These are phyloP conservation scores for Ashinkailepas kermadecensis DNA, from an alignment of 2,888 invertebrate genomes.

Conservation along the genomic window DNA sequence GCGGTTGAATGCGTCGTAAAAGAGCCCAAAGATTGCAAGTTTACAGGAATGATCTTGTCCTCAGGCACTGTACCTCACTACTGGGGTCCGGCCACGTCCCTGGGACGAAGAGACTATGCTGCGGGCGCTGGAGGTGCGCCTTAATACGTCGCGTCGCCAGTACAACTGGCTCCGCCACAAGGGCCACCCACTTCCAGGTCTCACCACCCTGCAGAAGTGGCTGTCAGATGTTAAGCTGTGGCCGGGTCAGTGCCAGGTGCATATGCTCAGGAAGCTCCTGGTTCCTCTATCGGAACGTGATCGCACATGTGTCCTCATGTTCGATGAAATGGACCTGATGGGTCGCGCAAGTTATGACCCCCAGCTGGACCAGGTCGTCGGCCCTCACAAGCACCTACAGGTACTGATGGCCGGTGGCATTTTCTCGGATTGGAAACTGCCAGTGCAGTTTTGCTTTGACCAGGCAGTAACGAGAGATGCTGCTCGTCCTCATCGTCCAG, in stretches of 20 bases:
- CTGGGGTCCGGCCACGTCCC: background rate
- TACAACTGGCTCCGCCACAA: background rate
- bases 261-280: background rate
- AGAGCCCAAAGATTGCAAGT: no score
- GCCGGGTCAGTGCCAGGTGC: background rate
- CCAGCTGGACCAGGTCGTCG: background rate
- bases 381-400: background rate
- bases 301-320: background rate
- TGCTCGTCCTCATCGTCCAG: background rate
- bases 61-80: background rate
- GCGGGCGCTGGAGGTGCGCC: background rate
- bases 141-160: background rate
- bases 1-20: no score
- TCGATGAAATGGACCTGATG: background rate
- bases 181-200: background rate
- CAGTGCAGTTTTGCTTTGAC: background rate
- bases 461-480: background rate
- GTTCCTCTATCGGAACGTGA: background rate
- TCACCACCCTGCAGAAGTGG: background rate
- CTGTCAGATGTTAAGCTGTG: background rate
- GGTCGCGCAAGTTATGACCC: background rate
- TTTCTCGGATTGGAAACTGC: background rate
- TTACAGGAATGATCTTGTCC: no score
- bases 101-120: background rate
- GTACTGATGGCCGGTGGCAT: background rate